phyloP scores from a whole-genome alignment of 2,113 vertebrate genomes.

The Scortum barcoo region DNA sequence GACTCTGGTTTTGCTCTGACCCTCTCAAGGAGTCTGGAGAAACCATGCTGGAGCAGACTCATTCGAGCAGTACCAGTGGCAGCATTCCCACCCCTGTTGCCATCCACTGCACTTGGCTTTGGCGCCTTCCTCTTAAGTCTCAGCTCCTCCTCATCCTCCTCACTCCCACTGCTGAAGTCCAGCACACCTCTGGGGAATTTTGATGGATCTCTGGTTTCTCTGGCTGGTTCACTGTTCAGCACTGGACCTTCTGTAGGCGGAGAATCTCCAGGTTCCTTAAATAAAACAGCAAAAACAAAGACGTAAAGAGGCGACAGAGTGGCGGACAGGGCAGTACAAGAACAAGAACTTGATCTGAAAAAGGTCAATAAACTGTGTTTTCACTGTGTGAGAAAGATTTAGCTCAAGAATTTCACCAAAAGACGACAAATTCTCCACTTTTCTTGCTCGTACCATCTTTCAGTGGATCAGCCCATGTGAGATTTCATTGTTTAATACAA shows the following conservation, averaged over 20 bases:
- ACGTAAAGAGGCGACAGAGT: background rate
- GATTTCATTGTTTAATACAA: conserved; percentile 33
- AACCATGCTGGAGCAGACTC: conserved; percentile 88
- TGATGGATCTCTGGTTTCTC: background rate
- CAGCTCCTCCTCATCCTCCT: conserved; percentile 83
- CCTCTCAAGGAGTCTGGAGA: conserved; percentile 88
- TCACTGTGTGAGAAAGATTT: background rate
- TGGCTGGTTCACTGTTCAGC: conserved; percentile 1
- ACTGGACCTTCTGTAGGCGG: background rate
- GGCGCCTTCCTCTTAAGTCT: conserved; percentile 55
- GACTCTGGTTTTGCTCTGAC: conserved; percentile 44
- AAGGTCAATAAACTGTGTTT: background rate
- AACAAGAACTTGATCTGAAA: background rate
- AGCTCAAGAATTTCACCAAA: conserved; percentile 4
- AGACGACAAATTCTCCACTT: conserved; percentile 2
- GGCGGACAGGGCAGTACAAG: background rate
- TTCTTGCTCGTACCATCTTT: conserved; percentile 26
- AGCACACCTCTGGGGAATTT: conserved; percentile 54
- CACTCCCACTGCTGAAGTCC: conserved; percentile 90
- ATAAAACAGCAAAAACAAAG: conserved; percentile 36
- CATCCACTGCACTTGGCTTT: conserved; percentile 57
- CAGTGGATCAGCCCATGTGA: conserved; percentile 37
- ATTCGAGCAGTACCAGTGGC: conserved; percentile 70
- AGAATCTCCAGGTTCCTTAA: conserved; percentile 56
- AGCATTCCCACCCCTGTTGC: conserved; percentile 42